Conservation (phyloP, 2,888 invertebrate species). For the Teinopalpus imperialis region DNA sequence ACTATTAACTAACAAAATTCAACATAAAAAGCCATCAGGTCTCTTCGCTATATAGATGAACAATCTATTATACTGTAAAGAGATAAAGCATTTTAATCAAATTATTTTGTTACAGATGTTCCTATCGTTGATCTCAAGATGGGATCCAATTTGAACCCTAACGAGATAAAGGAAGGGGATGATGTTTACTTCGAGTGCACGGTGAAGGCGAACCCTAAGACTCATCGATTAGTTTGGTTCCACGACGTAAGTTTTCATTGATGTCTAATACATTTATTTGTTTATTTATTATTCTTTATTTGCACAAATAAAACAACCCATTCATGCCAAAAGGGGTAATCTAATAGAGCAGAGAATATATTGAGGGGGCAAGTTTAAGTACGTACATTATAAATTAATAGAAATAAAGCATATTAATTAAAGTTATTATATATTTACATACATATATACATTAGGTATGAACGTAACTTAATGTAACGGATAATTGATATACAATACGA, state of each 20-base stretch:
- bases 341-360: too few species aligned
- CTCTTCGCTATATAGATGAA: too few species aligned
- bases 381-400: too few species aligned
- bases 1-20: too few species aligned
- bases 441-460: conserved; percentile 1
- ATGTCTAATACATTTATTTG: conserved; percentile 1
- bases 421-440: background rate
- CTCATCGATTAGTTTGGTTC: conserved; percentile 92
- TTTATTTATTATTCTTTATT: too few species aligned
- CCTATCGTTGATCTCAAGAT: conserved; percentile 91
- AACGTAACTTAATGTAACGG: conserved; percentile 2
- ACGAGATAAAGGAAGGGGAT: conserved; percentile 94
- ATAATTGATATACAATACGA: too few species aligned
- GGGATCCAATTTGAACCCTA: conserved; percentile 91
- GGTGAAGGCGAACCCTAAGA: conserved; percentile 91
- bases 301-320: too few species aligned
- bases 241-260: conserved; percentile 82
- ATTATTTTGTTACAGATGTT: conserved; percentile 83
- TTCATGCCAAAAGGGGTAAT: too few species aligned
- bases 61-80: conserved; percentile 10
- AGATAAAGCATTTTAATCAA: conserved; percentile 17
- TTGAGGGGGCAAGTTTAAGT: too few species aligned
- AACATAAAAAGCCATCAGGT: too few species aligned
- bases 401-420: too few species aligned
- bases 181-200: conserved; percentile 95